phyloP scores from a whole-genome alignment of 2,888 invertebrate species.

The Pachydiplax longipennis region DNA sequence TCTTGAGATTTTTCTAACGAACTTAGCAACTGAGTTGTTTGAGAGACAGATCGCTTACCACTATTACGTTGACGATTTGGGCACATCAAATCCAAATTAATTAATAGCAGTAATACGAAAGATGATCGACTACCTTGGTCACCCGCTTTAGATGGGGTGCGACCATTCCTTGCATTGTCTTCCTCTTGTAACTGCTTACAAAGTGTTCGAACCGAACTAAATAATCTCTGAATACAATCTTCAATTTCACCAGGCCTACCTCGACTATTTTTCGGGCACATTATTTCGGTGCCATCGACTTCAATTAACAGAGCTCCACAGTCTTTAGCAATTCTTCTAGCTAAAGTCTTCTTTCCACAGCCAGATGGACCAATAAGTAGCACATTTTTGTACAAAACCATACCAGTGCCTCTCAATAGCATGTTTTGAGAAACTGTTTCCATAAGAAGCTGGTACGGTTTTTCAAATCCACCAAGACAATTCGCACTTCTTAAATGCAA shows the following conservation, averaged over 20 bases:
- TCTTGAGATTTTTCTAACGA: slow-evolving; percentile 62
- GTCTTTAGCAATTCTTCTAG: slow-evolving; percentile 61
- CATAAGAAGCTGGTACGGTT: slow-evolving; percentile 51
- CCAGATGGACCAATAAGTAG: slow-evolving; percentile 66
- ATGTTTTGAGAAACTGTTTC: slow-evolving; percentile 48
- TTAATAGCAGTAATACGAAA: slow-evolving; percentile 32
- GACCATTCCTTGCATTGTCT: not conserved
- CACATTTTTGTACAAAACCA: slow-evolving; percentile 52
- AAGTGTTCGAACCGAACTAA: slow-evolving; percentile 59
- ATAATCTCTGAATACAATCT: slow-evolving; percentile 59
- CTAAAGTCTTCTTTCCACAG: slow-evolving; percentile 67
- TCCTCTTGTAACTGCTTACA: slow-evolving; percentile 54
- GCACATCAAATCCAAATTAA: slow-evolving; percentile 51
- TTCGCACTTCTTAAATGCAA: slow-evolving; percentile 49
- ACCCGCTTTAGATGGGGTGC: not conserved
- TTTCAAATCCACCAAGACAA: slow-evolving; percentile 50
- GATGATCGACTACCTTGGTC: slow-evolving; percentile 55
- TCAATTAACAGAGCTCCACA: slow-evolving; percentile 61
- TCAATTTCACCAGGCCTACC: slow-evolving; percentile 64
- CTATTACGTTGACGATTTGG: slow-evolving; percentile 54
- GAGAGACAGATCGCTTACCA: slow-evolving; percentile 57
- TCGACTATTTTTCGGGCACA: slow-evolving; percentile 54
- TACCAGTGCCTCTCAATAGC: not conserved
- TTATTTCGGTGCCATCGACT: slow-evolving; percentile 60
- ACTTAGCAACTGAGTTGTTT: slow-evolving; percentile 60